phyloP scores from a whole-genome alignment of 2,113 vertebrate species.

The Antechinus stuartii region DNA sequence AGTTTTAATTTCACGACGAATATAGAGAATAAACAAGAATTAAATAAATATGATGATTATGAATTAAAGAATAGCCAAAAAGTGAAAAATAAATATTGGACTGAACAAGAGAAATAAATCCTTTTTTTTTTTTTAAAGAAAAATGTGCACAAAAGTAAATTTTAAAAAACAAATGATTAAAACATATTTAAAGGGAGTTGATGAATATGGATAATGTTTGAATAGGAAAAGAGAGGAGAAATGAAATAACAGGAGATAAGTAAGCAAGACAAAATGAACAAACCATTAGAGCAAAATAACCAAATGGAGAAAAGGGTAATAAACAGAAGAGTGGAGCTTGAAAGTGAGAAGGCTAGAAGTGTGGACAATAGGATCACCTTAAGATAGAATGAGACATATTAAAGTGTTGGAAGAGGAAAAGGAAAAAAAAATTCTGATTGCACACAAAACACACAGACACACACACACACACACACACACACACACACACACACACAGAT shows the following conservation, averaged over 20 bases:
- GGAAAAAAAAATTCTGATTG: background rate
- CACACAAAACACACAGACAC: too few species aligned
- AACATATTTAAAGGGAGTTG: too few species aligned
- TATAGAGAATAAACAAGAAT: background rate
- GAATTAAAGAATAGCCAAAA: background rate
- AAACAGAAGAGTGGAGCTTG: background rate
- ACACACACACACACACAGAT: too few species aligned
- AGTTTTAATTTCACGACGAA: background rate
- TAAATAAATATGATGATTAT: background rate
- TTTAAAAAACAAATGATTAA: too few species aligned
- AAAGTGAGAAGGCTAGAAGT: background rate
- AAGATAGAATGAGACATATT: background rate
- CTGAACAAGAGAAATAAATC: background rate
- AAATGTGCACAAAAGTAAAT: background rate
- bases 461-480: too few species aligned
- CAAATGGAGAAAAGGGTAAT: background rate
- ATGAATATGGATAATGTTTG: background rate
- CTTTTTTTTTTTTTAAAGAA: background rate
- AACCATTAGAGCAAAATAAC: background rate
- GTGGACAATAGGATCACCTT: too few species aligned
- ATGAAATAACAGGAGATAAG: background rate
- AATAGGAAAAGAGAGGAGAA: background rate
- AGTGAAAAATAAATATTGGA: background rate
- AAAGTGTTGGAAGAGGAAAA: background rate
- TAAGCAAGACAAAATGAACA: background rate